Conservation (phyloP, 2,113 vertebrate genomes). For the Cyphomyrus discorhynchus region DNA sequence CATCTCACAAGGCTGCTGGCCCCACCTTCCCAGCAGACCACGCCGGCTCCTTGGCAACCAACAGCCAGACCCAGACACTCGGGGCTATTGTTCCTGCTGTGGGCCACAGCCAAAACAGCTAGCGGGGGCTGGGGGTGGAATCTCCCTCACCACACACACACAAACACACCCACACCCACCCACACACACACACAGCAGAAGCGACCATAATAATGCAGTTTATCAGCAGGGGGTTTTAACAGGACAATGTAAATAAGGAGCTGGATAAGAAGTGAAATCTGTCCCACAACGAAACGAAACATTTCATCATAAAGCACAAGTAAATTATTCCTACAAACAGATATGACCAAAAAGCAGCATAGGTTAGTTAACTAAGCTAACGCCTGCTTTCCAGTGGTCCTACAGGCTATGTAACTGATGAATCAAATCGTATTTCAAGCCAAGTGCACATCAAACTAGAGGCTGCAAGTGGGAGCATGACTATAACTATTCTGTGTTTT, state of each 20-base stretch:
- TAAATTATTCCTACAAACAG: neutral
- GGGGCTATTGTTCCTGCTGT: constrained; percentile 12
- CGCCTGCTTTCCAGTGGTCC: neutral
- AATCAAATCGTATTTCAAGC: neutral
- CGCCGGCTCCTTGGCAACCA: constrained; percentile 53
- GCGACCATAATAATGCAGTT: neutral
- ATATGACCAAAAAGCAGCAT: neutral
- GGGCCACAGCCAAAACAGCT: constrained; percentile 30
- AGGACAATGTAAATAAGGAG: neutral
- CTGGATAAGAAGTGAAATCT: neutral
- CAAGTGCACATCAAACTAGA: neutral
- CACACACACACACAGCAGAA: neutral
- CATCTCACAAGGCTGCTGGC: constrained; percentile 24
- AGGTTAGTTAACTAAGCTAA: neutral
- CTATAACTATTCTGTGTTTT: neutral
- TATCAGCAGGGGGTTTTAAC: neutral
- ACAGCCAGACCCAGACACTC: constrained; percentile 50
- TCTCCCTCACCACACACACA: neutral
- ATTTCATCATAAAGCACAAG: neutral
- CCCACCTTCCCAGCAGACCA: constrained; percentile 24
- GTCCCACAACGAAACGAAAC: neutral
- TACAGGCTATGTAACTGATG: neutral
- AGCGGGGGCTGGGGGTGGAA: neutral
- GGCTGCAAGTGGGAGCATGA: neutral
- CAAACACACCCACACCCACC: neutral